Base-by-base conservation (phyloP, 2,888 invertebrate genomes). In the Lapara coniferarum region DNA sequence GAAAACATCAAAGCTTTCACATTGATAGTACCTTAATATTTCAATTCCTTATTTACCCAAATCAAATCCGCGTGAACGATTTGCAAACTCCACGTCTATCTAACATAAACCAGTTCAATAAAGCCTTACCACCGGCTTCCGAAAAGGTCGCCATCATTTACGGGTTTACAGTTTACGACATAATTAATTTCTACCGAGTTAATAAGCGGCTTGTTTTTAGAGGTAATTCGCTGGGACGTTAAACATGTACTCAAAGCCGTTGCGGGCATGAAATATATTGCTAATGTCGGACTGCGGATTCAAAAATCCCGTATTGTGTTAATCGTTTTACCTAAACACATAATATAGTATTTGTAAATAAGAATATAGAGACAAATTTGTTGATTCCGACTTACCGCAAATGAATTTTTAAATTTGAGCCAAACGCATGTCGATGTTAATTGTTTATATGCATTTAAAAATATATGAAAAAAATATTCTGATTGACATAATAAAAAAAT, bases 201-300 rank as follows among this genome's bases (percentile, higher is more conserved):
- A 79, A 80, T 79, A 77, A 78, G 73, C 72, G 76, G 73, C 76
- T 70, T 74, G 77, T 76, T 79, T 78, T 78, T 78, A 78, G 73
- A 68, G 76, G 74, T 74, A 59, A 74, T 79, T 76, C 73, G 74
- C 72, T 74, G 69, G 67, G 72, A 73, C 73, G 72, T 74, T 76
- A 76, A 76, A 71, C 73, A 58, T 71, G 75, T 63, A 46, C 63
- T 63, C 19, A 59, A 63, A 19, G 19, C 6, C 16, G 16, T 19
- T 19, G 19, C 16, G 16, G 55, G 55, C 55, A 19, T 8, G 55
- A 55, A n/a, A 53, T 19, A 55, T 55, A 55, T 55, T 55, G 16
- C 3, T 10, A 8, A 19, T 55, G 19, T 10, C 19, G 55, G 16
- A 55, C 16, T 19, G 19, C n/a, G 53, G 5, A 5, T 53, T 53